These are phyloP conservation scores for Lithophane socia DNA, from an alignment of 2,888 invertebrate species.

Conservation along the genomic window DNA sequence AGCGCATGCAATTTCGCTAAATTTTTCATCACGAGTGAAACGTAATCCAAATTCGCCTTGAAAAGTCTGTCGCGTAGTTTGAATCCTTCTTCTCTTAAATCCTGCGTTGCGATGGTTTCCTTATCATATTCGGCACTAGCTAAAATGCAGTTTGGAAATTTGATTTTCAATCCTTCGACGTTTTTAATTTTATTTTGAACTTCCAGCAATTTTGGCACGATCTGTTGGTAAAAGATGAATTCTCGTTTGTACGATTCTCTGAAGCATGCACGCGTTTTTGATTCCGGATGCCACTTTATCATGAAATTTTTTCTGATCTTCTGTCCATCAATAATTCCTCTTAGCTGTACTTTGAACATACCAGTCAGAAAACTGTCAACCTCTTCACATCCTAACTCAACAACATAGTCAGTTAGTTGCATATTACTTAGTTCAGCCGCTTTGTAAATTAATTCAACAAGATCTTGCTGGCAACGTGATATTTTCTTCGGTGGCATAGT, in stretches of 20 bases:
- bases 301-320: slow-evolving; percentile 73
- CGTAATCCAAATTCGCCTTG: slow-evolving; percentile 74
- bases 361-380: slow-evolving; percentile 77
- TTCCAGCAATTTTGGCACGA: slow-evolving; percentile 75
- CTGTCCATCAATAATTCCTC: slow-evolving; percentile 74
- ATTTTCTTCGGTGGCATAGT: slow-evolving; percentile 80
- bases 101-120: slow-evolving; percentile 74
- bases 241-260: slow-evolving; percentile 79
- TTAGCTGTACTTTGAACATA: slow-evolving; percentile 74
- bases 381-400: slow-evolving; percentile 75
- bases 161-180: slow-evolving; percentile 82
- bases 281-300: slow-evolving; percentile 79
- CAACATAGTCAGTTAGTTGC: slow-evolving; percentile 70
- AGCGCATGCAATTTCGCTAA: slow-evolving; percentile 82
- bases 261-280: slow-evolving; percentile 72
- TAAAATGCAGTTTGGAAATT: slow-evolving; percentile 79
- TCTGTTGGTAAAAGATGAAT: slow-evolving; percentile 70
- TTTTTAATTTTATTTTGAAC: slow-evolving; percentile 75
- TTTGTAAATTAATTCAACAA: slow-evolving; percentile 77
- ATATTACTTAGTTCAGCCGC: slow-evolving; percentile 73
- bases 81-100: slow-evolving; percentile 63
- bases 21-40: slow-evolving; percentile 77
- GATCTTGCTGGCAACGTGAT: slow-evolving; percentile 76
- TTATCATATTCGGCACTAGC: slow-evolving; percentile 74
- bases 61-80: slow-evolving; percentile 73